Evolutionary conservation across 2,797 vertebrate species (phyloP).

Genomic region (Etheostoma nigrum): DNA sequence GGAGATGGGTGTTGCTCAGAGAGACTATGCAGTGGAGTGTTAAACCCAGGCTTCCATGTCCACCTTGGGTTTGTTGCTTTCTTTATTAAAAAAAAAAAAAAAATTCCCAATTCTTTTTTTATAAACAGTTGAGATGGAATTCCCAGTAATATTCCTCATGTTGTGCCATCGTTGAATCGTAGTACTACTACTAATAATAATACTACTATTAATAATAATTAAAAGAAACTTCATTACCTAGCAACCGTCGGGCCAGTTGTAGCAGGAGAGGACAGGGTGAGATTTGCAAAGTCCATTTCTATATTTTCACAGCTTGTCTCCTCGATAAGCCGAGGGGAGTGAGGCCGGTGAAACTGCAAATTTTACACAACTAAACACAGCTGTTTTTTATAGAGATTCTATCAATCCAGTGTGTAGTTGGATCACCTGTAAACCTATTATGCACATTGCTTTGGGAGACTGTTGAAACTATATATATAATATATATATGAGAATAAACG

Average conservation of each 20-base stretch:
- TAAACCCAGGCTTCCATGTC: slow-evolving; percentile 84
- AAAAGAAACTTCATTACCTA: slow-evolving; percentile 75
- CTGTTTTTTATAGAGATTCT: slow-evolving; percentile 82
- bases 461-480: slow-evolving; percentile 83
- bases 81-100: slow-evolving; percentile 41
- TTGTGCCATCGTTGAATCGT: slow-evolving; percentile 81
- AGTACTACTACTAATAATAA: slow-evolving; percentile 65
- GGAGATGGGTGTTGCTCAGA: slow-evolving; percentile 75
- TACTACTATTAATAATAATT: slow-evolving; percentile 36
- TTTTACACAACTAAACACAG: slow-evolving; percentile 77
- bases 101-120: slow-evolving; percentile 40
- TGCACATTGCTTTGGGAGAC: slow-evolving; percentile 88
- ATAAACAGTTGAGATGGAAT: slow-evolving; percentile 68
- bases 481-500: slow-evolving; percentile 75
- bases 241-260: slow-evolving; percentile 84
- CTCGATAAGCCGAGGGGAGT: slow-evolving; percentile 48
- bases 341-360: slow-evolving; percentile 78
- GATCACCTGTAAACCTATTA: slow-evolving; percentile 86
- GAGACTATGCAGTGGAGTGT: slow-evolving; percentile 88
- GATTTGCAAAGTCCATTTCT: slow-evolving; percentile 78
- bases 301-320: slow-evolving; percentile 74
- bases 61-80: slow-evolving; percentile 73
- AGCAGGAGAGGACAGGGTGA: slow-evolving; percentile 82
- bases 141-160: slow-evolving; percentile 79
- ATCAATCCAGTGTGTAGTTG: slow-evolving; percentile 81